phyloP scores from a whole-genome alignment of 2,113 vertebrate genomes.

The Trogon surrucura region DNA sequence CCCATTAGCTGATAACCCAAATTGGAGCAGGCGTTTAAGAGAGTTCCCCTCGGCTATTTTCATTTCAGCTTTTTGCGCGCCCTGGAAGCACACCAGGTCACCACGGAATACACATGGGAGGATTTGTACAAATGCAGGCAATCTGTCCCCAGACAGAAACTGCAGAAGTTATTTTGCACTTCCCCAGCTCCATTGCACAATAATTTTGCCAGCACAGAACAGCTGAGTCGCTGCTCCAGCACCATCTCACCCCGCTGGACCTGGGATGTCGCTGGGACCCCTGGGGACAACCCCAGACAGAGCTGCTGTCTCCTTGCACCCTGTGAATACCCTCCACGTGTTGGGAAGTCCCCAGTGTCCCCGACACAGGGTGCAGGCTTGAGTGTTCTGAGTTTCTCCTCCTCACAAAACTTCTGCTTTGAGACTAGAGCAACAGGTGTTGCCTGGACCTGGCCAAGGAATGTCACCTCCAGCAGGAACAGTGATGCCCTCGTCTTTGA shows the following conservation, averaged over 20 bases:
- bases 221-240: not conserved
- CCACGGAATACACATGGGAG: not conserved
- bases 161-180: not conserved
- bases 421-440: not conserved
- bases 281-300: not conserved
- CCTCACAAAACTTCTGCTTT: not conserved
- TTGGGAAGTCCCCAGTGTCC: not conserved
- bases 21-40: rapidly evolving
- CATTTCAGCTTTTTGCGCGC: not conserved
- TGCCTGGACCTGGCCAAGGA: not conserved
- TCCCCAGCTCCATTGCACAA: not conserved
- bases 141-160: not conserved
- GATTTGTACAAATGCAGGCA: not conserved
- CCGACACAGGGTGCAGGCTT: not conserved
- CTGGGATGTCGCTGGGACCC: not conserved
- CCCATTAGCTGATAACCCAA: not conserved
- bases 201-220: not conserved
- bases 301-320: not conserved
- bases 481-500: rapidly evolving
- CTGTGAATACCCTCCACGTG: rapidly evolving
- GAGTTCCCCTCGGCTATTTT: not conserved
- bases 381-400: not conserved
- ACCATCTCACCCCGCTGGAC: rapidly evolving
- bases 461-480: not conserved
- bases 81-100: not conserved